Evolutionary conservation across 2,888 invertebrate species (phyloP), one percentile per base, ranked within the genome.

Genomic region (Callyntrura guangdongensis): DNA sequence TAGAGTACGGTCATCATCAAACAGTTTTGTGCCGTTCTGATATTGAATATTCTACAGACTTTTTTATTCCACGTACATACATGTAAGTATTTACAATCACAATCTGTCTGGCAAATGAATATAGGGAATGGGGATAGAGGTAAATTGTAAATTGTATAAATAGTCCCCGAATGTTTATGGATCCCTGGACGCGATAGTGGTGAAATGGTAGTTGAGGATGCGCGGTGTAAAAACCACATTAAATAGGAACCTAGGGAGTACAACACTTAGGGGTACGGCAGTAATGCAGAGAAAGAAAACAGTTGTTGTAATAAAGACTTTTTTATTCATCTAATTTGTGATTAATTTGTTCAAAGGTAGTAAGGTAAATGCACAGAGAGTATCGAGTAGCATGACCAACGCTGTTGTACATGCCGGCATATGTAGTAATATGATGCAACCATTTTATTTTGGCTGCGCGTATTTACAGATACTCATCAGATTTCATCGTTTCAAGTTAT

Each of bases 111-210:
- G n/a, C n/a, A n/a, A n/a, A n/a, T n/a, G n/a, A n/a, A n/a, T n/a
- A n/a, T n/a, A n/a, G n/a, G n/a, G n/a, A n/a, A n/a, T n/a, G n/a
- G n/a, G n/a, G n/a, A n/a, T n/a, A n/a, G n/a, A n/a, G n/a, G n/a
- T n/a, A n/a, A n/a, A n/a, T n/a, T 47, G 47, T 22, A 74, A 74
- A 49, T 20, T 74, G 17, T 53, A 69, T 64, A 84, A 69, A 84
- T 84, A 84, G 56, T 59, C 77, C 59, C 36, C 47, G 81, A 87
- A 74, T 87, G 79, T 56, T 86, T 86, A 81, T 88, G 88, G 22
- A 82, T 88, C 88, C 88, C 88, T 45, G 56, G 87, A 69, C 20
- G 14, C 14, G 59, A 17, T 20, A 59, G 9, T 36, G 45, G 56
- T 14, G 17, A 17, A n/a, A n/a, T n/a, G n/a, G n/a, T n/a, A n/a